phyloP scores from a whole-genome alignment of 2,113 vertebrate species.

The Catharus minimus region DNA sequence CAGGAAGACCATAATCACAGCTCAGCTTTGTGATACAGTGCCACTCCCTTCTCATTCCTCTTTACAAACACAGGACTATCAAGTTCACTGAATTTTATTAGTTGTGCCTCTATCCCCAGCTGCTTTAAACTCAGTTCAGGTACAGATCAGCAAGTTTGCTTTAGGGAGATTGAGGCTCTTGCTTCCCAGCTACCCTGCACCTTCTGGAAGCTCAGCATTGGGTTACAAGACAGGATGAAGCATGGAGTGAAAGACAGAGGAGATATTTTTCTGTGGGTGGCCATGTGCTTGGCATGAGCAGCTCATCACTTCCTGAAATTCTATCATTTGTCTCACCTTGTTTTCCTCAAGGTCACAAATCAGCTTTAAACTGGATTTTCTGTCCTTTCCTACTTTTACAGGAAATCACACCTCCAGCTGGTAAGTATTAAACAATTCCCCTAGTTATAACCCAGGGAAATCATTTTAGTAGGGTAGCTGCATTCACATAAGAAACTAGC shows the following conservation, averaged over 20 bases:
- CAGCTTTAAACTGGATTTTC: not conserved
- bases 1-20: not conserved
- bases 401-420: conserved; percentile 10
- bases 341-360: not conserved
- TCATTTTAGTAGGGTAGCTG: not conserved
- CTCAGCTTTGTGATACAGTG: not conserved
- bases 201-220: not conserved
- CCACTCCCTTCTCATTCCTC: not conserved
- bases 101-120: not conserved
- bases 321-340: not conserved
- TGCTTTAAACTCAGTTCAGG: not conserved
- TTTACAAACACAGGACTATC: not conserved
- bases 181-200: not conserved
- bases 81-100: not conserved
- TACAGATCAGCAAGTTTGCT: not conserved
- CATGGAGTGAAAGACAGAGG: not conserved
- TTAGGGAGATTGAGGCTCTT: not conserved
- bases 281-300: not conserved
- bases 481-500: not conserved
- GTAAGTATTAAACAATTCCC: not conserved
- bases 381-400: not conserved
- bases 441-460: not conserved
- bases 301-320: not conserved
- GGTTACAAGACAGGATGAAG: not conserved
- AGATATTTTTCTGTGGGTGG: not conserved